Conservation (phyloP, 2,797 vertebrate species). For the Jordanella pulchra region DNA sequence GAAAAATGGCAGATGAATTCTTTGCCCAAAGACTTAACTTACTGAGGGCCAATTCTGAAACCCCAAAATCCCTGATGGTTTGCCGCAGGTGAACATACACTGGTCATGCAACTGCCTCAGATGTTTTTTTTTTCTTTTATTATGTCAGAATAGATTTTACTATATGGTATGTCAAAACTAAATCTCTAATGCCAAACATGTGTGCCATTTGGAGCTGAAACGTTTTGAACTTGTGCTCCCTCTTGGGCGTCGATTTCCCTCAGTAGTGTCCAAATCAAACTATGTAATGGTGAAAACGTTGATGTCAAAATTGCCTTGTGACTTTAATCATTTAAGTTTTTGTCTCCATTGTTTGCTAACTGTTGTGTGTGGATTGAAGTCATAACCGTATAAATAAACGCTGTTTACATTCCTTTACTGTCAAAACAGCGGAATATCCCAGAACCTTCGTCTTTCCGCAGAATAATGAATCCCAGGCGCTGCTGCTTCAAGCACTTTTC, state of each 20-base stretch:
- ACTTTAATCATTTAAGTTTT: slow-evolving; percentile 28
- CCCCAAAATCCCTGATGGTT: background rate
- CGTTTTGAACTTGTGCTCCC: background rate
- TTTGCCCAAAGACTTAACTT: background rate
- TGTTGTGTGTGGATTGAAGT: slow-evolving; percentile 55
- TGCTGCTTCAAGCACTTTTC: slow-evolving; percentile 26
- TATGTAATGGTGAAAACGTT: slow-evolving; percentile 16
- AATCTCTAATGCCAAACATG: slow-evolving; percentile 23
- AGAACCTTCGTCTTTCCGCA: slow-evolving; percentile 58
- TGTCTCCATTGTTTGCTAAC: slow-evolving; percentile 47
- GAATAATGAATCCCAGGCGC: slow-evolving; percentile 71
- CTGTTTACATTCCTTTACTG: slow-evolving; percentile 73
- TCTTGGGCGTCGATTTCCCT: slow-evolving; percentile 13
- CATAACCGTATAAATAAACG: slow-evolving; percentile 56
- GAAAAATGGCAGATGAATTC: background rate
- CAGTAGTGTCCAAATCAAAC: slow-evolving; percentile 1
- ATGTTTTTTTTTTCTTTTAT: slow-evolving; percentile 16
- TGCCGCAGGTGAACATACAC: background rate
- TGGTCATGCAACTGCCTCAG: slow-evolving; percentile 5
- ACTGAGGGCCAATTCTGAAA: background rate
- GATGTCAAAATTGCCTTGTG: slow-evolving; percentile 18
- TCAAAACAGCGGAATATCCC: slow-evolving; percentile 73
- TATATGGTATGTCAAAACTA: slow-evolving; percentile 1
- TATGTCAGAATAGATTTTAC: slow-evolving; percentile 16
- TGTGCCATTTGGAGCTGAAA: slow-evolving; percentile 17